Evolutionary conservation across 2,888 invertebrate species (phyloP).

Genomic region (Drosophila sordidapex): DNA sequence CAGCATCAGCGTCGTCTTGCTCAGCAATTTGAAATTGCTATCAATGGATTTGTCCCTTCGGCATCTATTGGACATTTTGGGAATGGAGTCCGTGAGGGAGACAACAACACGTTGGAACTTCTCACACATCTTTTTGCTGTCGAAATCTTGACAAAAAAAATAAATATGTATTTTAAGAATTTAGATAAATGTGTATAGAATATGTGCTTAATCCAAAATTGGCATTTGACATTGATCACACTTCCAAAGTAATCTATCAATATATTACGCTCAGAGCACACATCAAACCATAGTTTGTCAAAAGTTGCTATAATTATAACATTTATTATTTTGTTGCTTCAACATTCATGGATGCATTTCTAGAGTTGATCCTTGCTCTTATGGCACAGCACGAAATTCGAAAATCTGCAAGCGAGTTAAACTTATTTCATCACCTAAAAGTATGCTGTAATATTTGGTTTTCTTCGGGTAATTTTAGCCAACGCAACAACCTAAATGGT

Average conservation of each 20-base stretch:
- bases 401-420: not conserved
- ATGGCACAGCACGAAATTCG: not conserved
- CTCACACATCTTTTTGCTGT: constrained; percentile 29
- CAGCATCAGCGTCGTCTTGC: constrained; percentile 50
- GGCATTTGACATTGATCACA: not conserved
- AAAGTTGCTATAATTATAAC: no score
- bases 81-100: constrained; percentile 50
- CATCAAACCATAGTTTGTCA: not conserved
- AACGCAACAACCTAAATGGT: not conserved
- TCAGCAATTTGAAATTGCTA: constrained; percentile 53
- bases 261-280: not conserved
- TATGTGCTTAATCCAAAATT: not conserved
- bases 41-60: constrained; percentile 24
- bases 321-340: not conserved
- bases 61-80: constrained; percentile 17
- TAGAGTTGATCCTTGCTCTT: not conserved
- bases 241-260: not conserved
- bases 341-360: not conserved
- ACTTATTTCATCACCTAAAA: not conserved
- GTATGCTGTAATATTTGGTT: not conserved
- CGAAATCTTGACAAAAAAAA: not conserved
- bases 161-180: not conserved
- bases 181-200: not conserved
- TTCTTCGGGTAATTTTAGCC: not conserved
- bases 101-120: constrained; percentile 64